Evolutionary conservation across 2,888 invertebrate species (phyloP), one percentile per base, ranked within the genome.

Genomic region (Campoplex nolae): DNA sequence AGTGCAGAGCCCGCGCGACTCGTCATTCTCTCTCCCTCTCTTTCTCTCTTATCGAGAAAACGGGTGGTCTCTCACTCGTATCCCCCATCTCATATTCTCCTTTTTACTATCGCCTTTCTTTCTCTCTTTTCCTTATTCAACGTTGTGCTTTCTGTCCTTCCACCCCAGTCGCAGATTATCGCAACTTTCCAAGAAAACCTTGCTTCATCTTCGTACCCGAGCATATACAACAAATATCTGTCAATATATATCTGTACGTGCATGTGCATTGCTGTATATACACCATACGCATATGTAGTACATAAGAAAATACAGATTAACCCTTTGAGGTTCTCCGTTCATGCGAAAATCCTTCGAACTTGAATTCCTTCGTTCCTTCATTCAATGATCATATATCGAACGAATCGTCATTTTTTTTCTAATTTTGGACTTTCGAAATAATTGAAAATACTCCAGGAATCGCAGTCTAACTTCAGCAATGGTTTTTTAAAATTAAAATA

Each of bases 121-220:
- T 68, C 51, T 70, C 48, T 38, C 75, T 62, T 75, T 68, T 45
- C 75, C 35, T 68, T 75, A 67, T 32, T 75, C 13, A 74, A 74
- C 78, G 67, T 23, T 58, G 62, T 45, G 62, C 80, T 74, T 74
- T 70, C 56, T 75, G 80, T 71, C 54, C 75, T 70, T 51, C 38
- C 16, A 80, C 23, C 65, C 75, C 76, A 79, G 70, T 62, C 54
- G 62, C 68, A 84, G 84, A 84, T 87, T 85, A 87, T 85, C 84
- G 85, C 75, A 71, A 85, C 54, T 84, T 87, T 83, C 87, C 71
- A 76, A 87, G 87, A 85, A 87, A 79, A 87, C 82, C 78, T 84
- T 45, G 70, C 81, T 54, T 62, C 58, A 81, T 84, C 74, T 62
- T 75, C 58, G 32, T 45, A 13, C 58, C 13, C 32, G 54, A 11